Evolutionary conservation across 2,113 vertebrate genomes (phyloP), one percentile per base, ranked within the genome.

Genomic region (Corythornis cristatus): DNA sequence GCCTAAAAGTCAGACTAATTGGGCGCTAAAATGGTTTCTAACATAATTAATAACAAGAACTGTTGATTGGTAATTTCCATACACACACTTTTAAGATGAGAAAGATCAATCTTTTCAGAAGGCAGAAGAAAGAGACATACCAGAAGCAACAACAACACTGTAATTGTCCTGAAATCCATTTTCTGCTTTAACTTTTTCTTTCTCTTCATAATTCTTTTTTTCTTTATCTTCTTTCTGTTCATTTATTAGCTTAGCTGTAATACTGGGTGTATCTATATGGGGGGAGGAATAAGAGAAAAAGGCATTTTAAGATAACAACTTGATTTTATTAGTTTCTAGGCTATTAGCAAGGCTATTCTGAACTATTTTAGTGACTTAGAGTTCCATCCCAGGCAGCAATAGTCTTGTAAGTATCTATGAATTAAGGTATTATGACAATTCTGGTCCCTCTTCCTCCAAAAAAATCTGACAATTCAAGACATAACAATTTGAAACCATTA

Each of bases 221-320:
- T 99, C 99, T 96, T 99, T 99, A 96, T 99, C 99, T 96, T 99
- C 99, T 91, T 99, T 99, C 95, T 99, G 99, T 93, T 99, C 99
- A 85, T 98, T 99, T 96, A 99, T 99, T 95, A 99, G 97, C 95
- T 99, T 99, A 93, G 99, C 99, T 81, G 99, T 99, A 81, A 99
- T 99, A 97, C 99, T 99, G 33, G 99, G 99, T 13, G 99, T 99
- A 98, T 99, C 99, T 99, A 94, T 15, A 96, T 2, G 16, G 8
- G 70, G 28, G 8, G 4, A 9, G 26, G 28, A 46, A 92, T 33
- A 95, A 58, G 40, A 88, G 28, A 94, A 22, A 71, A 80, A 51
- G 14, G 14, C 9, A 89, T 73, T 81, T 95, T 37, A 92, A 54
- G 28, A 74, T 23, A 68, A 1, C 5, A 53, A 46, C 42, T 21